These are phyloP conservation scores for Nibea albiflora DNA, from an alignment of 2,113 vertebrate genomes.

Conservation along the genomic window DNA sequence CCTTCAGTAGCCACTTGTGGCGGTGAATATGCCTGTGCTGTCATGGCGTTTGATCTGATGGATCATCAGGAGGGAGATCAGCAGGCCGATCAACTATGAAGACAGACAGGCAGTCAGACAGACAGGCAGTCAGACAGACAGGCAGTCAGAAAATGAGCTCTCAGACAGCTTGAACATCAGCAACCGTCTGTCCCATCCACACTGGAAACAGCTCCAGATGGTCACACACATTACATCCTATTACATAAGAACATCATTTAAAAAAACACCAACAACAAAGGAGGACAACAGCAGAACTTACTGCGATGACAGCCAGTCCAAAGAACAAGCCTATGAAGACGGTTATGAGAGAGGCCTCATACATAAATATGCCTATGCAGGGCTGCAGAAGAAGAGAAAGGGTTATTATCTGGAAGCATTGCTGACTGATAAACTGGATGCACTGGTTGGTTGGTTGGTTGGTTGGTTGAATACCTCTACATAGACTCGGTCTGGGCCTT, in stretches of 20 bases:
- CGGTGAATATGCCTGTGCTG: not conserved
- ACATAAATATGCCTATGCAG: rapidly evolving
- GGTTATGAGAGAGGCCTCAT: rapidly evolving
- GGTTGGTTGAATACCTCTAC: conserved; percentile 23
- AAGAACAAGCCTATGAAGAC: conserved; percentile 61
- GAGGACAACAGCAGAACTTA: conserved; percentile 36
- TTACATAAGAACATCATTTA: too few species aligned
- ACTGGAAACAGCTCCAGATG: too few species aligned
- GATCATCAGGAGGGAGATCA: conserved; percentile 65
- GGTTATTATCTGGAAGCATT: not conserved
- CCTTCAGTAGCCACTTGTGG: conserved; percentile 66
- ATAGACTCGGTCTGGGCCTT: conserved; percentile 38
- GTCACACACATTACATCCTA: too few species aligned
- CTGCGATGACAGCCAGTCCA: conserved; percentile 57
- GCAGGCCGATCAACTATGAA: conserved; percentile 55
- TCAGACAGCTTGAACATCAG: not conserved
- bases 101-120: not conserved
- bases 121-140: not conserved
- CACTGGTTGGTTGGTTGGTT: not conserved
- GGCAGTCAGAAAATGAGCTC: not conserved
- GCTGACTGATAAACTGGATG: not conserved
- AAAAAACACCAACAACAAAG: not conserved
- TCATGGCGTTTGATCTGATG: conserved; percentile 53
- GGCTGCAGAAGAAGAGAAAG: conserved; percentile 20
- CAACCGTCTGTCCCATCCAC: not conserved